Evolutionary conservation across 2,888 invertebrate genomes (phyloP), one percentile per base, ranked within the genome.

Genomic region (Mythimna loreyi): DNA sequence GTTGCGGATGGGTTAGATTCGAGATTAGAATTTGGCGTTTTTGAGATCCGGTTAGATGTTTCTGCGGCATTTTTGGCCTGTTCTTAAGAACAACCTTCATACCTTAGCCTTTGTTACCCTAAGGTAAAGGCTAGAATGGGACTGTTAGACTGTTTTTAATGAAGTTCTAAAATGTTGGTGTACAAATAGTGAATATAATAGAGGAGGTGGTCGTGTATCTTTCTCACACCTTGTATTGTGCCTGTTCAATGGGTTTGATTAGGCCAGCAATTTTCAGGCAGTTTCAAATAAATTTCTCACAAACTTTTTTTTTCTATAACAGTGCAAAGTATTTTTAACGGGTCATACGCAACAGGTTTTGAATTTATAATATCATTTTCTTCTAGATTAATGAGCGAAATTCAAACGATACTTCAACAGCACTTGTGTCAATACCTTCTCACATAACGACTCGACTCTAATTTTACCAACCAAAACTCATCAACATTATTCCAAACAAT

Each of bases 1-100:
- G 72, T 66, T 81, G 81, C 81, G 55, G 58, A 80, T 78, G 43
- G 28, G 9, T 61, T 67, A 74, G 75, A 79, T 76, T 67, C 67
- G 82, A 78, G 65, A 79, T 73, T 76, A 66, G 66, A 65, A 69
- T 65, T 62, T 59, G 36, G 56, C 45, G 25, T 2, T 21, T 16
- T 36, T 25, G 3, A 23, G 23, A 52, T 11, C 40, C 40, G 40
- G 33, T 64, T 56, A 8, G 0, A 11, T n/a, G 23, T 45, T 9
- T 55, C 25, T 65, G n/a, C 28, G 6, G 30, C 6, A 11, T 40
- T 56, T 21, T 11, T 28, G n/a, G 21, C 1, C 3, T 13, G 7
- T 19, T 28, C 28, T 28, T 23, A 33, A n/a, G n/a, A n/a, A n/a
- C n/a, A n/a, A n/a, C n/a, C n/a, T n/a, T n/a, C n/a, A n/a, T n/a